Conservation (phyloP, 2,797 vertebrate species). For the Amblyopsis hoosieri region DNA sequence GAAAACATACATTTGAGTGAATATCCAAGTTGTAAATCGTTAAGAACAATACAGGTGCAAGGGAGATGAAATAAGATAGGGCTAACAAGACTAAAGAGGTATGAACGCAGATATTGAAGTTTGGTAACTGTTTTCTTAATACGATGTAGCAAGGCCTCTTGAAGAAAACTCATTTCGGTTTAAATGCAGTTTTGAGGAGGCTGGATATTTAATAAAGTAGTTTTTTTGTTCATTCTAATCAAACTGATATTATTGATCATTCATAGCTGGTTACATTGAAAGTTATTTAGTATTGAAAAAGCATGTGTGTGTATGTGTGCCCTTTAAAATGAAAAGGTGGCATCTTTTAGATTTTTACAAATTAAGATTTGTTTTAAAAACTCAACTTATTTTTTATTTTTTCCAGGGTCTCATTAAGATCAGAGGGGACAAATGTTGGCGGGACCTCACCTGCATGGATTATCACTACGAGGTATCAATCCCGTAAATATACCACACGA, state of each 20-base stretch:
- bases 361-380: background rate
- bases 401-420: conserved; percentile 80
- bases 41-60: too few species aligned
- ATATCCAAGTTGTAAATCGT: too few species aligned
- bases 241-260: conserved; percentile 11
- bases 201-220: background rate
- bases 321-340: background rate
- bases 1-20: too few species aligned
- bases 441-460: conserved; percentile 82
- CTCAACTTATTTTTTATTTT: conserved; percentile 18
- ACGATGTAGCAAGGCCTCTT: too few species aligned
- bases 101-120: too few species aligned
- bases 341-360: background rate
- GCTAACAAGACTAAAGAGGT: too few species aligned
- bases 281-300: background rate
- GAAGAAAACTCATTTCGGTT: too few species aligned
- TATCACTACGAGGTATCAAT: conserved; percentile 79
- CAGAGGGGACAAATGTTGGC: conserved; percentile 81
- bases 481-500: background rate
- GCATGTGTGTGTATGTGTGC: background rate
- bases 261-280: conserved; percentile 11
- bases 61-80: too few species aligned
- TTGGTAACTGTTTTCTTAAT: too few species aligned
- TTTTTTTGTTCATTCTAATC: conserved; percentile 11
- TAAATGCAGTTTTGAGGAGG: background rate